Percentiles rank a stretch among this genome's conserved stretches.
These are phyloP conservation scores for Peromyscus attwateri DNA, from an alignment of 2,797 vertebrate genomes.

Conservation along the genomic window DNA sequence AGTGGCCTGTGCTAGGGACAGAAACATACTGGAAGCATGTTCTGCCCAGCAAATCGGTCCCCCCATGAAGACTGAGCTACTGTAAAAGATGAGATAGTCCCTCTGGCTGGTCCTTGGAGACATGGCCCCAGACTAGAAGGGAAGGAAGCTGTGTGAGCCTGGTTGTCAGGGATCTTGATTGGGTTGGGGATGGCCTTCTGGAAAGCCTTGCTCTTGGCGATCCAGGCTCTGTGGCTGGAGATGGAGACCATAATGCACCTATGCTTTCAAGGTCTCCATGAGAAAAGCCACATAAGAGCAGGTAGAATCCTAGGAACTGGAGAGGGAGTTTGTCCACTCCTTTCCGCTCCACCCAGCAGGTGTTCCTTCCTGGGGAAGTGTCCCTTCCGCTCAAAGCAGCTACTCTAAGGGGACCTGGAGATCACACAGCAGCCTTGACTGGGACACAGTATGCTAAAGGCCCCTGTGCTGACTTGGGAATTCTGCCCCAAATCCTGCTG, in stretches of 20 bases:
- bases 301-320: neutral
- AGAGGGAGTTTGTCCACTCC: neutral
- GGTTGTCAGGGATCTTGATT: neutral
- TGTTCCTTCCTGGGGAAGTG: neutral
- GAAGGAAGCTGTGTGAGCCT: neutral
- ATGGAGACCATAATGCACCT: fast-evolving
- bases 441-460: neutral
- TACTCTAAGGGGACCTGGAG: neutral
- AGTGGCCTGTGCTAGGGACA: neutral
- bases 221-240: neutral
- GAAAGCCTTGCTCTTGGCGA: neutral
- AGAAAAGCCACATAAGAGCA: neutral
- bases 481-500: neutral
- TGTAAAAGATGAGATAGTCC: neutral
- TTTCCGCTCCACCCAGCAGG: neutral
- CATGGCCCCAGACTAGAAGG: neutral
- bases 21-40: neutral
- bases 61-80: neutral
- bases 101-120: neutral
- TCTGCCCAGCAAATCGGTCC: no score
- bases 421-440: neutral
- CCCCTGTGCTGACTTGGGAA: neutral
- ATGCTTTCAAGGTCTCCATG: neutral
- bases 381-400: neutral
- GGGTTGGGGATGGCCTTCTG: no score